Conservation (phyloP, 2,888 invertebrate genomes). For the Marasmarcha lunaedactyla region DNA sequence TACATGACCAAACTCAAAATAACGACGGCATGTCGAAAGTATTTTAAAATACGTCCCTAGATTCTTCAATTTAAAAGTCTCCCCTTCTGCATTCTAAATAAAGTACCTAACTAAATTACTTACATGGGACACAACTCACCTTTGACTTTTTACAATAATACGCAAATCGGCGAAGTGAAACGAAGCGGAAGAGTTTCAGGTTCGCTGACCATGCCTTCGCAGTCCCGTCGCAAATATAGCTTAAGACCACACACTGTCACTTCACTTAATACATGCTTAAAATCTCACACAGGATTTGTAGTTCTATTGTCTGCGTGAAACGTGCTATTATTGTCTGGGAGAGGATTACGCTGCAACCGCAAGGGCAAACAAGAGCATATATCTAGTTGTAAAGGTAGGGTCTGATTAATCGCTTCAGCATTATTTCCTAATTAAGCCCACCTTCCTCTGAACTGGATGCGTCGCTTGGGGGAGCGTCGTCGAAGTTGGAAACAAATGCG, state of each 20-base stretch:
- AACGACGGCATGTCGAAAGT: too few species aligned
- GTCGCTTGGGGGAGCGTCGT: conserved; percentile 40
- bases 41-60: too few species aligned
- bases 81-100: too few species aligned
- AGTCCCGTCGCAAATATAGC: conserved; percentile 52
- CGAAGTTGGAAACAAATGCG: conserved; percentile 44
- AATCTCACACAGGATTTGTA: too few species aligned
- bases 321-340: too few species aligned
- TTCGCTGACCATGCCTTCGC: conserved; percentile 44
- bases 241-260: conserved; percentile 26
- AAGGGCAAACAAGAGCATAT: conserved; percentile 29
- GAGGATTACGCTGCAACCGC: neutral
- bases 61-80: too few species aligned
- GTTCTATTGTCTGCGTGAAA: too few species aligned
- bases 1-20: too few species aligned
- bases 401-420: conserved; percentile 64
- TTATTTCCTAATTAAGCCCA: conserved; percentile 67
- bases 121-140: conserved; percentile 12
- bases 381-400: conserved; percentile 23
- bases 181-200: conserved; percentile 59
- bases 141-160: conserved; percentile 45
- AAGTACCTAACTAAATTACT: too few species aligned
- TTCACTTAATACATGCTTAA: neutral
- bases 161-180: conserved; percentile 53
- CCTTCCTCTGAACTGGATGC: conserved; percentile 46